These are phyloP conservation scores for Iguana delicatissima DNA, from an alignment of 2,797 vertebrate genomes.

Conservation along the genomic window DNA sequence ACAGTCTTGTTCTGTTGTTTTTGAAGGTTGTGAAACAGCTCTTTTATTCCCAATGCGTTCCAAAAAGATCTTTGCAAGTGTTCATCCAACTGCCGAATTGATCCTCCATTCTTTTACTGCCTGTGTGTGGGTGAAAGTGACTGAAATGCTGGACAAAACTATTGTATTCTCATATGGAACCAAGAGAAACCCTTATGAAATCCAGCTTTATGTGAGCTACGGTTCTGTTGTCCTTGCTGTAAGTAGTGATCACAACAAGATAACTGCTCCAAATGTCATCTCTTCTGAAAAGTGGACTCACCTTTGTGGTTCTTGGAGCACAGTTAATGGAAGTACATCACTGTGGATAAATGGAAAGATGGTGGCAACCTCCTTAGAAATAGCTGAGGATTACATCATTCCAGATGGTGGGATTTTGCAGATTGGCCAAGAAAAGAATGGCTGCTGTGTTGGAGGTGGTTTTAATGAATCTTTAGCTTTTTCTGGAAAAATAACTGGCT, in stretches of 20 bases:
- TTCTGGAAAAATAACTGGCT: constrained; percentile 91
- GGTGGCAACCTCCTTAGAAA: constrained; percentile 64
- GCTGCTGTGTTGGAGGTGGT: constrained; percentile 84
- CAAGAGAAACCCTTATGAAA: constrained; percentile 88
- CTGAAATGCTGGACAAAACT: constrained; percentile 87
- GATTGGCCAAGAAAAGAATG: constrained; percentile 92
- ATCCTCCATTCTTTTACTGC: constrained; percentile 85
- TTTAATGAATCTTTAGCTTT: constrained; percentile 89
- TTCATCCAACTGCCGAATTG: constrained; percentile 82
- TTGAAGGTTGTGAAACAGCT: constrained; percentile 89
- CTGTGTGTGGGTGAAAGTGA: constrained; percentile 93
- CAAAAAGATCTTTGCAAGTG: constrained; percentile 87
- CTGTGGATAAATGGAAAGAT: constrained; percentile 87
- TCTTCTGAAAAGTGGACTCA: constrained; percentile 85
- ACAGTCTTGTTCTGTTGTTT: constrained; percentile 2
- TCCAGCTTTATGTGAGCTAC: constrained; percentile 89
- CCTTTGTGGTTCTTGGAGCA: constrained; percentile 90
- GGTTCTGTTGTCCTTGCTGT: constrained; percentile 82
- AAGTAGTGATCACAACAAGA: constrained; percentile 82
- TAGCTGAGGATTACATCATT: constrained; percentile 83
- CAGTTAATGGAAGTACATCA: constrained; percentile 80
- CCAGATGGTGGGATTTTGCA: constrained; percentile 87
- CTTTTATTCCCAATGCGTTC: constrained; percentile 97
- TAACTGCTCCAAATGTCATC: constrained; percentile 76
- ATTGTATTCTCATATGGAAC: constrained; percentile 93